Conservation (phyloP, 2,888 invertebrate species). For the Maniola hyperantus region DNA sequence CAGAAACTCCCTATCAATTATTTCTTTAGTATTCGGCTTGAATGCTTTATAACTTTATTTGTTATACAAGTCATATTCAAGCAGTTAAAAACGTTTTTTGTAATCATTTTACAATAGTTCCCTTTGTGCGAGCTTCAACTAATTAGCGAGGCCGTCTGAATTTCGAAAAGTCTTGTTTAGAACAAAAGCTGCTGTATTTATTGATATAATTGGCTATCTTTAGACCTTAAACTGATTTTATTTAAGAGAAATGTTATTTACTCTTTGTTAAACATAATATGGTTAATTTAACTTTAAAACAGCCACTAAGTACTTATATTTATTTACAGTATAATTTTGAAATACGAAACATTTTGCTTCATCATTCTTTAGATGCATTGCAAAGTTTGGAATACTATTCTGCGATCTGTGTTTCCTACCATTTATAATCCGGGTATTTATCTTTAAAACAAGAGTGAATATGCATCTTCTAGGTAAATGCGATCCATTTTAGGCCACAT, state of each 20-base stretch:
- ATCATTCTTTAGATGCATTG: too few relatives aligned
- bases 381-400: too few relatives aligned
- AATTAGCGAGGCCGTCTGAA: slow-evolving; percentile 45
- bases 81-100: slow-evolving; percentile 44
- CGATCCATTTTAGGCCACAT: too few relatives aligned
- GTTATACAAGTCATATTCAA: slow-evolving; percentile 39
- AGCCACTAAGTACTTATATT: too few relatives aligned
- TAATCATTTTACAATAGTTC: slow-evolving; percentile 43
- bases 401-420: too few relatives aligned
- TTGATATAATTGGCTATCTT: slow-evolving; percentile 37
- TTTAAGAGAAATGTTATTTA: slow-evolving; percentile 27
- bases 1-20: slow-evolving; percentile 1
- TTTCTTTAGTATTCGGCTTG: slow-evolving; percentile 23
- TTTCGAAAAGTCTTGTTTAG: slow-evolving; percentile 43
- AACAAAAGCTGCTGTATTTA: slow-evolving; percentile 35
- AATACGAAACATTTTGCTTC: too few relatives aligned
- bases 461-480: too few relatives aligned
- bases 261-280: slow-evolving; percentile 11
- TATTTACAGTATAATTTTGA: too few relatives aligned
- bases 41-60: slow-evolving; percentile 22
- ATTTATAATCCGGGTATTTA: too few relatives aligned
- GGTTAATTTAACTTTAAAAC: neutral
- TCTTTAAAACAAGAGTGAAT: too few relatives aligned
- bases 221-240: slow-evolving; percentile 36
- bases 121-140: slow-evolving; percentile 43